Base-by-base conservation (phyloP, 1,140 invertebrate genomes). In the Asobara japonica region DNA sequence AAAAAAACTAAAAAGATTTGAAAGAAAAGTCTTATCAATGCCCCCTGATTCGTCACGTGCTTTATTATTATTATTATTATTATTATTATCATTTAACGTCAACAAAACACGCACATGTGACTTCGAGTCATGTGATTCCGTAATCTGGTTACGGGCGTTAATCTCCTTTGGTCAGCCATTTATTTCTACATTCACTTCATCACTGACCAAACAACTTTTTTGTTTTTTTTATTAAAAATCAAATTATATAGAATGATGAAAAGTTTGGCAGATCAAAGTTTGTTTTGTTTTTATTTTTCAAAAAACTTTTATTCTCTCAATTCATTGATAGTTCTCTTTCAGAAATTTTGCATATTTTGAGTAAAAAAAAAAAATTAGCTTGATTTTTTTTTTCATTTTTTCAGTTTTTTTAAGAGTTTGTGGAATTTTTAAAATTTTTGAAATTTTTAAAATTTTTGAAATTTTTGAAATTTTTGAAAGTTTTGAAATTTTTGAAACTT, bases 11-110 rank as follows among this genome's bases (percentile, higher is more conserved):
- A 45, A 45, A 45, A n/a, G 5, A 45, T 16, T 13, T 45, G n/a
- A 38, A 45, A 45, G 18, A 56, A 25, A 22, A 56, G 25, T 25
- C 51, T 56, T 56, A 56, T 56, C 51, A 56, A 56, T 56, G 18
- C 51, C 51, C 51, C 51, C 4, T 56, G 51, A 56, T 56, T 56
- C 51, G 51, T 56, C 51, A 56, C 51, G 51, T 56, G 51, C 51
- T 27, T 45, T 45, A 20, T 18, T 56, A 56, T 56, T 20, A 25
- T 27, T 56, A 20, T 36, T 11, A 5, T 36, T 36, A 36, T 36
- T 36, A 6, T 27, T 56, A 25, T 25, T 56, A 45, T 56, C 18
- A 27, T 56, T 25, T 56, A 18, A 56, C 51, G 51, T 56, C 51
- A 56, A 56, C 51, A 56, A 8, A 56, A 11, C 31, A 11, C 31